Evolutionary conservation across 2,797 vertebrate species (phyloP).

Genomic region (Eospalax fontanierii): DNA sequence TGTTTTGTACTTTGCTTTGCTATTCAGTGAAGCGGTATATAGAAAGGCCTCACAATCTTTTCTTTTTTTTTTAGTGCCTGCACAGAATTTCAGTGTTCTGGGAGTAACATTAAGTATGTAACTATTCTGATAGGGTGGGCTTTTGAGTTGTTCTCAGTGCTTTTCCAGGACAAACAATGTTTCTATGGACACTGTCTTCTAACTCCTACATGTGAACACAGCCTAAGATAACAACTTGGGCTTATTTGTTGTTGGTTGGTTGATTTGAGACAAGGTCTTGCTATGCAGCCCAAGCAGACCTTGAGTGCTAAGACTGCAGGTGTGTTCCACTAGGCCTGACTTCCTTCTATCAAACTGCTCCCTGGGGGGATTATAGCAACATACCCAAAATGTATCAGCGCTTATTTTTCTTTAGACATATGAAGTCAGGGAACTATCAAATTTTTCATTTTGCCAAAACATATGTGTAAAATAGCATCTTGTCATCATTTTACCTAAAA

Average conservation of each 20-base stretch:
- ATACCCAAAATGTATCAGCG: neutral
- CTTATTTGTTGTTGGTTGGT: no score
- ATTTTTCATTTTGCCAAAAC: slow-evolving; percentile 29
- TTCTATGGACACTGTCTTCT: neutral
- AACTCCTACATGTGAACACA: neutral
- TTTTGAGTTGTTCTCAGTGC: neutral
- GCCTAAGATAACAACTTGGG: neutral
- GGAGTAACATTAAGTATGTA: neutral
- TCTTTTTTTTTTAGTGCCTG: neutral
- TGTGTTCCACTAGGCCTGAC: neutral
- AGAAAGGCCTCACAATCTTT: neutral
- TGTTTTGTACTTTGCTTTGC: neutral
- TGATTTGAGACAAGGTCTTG: neutral
- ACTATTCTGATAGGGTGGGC: neutral
- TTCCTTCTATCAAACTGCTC: neutral
- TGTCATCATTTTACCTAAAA: neutral
- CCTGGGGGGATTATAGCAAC: neutral
- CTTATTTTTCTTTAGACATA: neutral
- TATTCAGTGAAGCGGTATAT: neutral
- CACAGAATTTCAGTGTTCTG: neutral
- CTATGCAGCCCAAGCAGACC: neutral
- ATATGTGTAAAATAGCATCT: neutral
- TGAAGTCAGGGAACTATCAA: neutral
- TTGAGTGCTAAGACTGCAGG: neutral
- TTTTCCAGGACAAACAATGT: neutral